phyloP scores from a whole-genome alignment of 2,113 vertebrate species.

The Calidris pugnax region DNA sequence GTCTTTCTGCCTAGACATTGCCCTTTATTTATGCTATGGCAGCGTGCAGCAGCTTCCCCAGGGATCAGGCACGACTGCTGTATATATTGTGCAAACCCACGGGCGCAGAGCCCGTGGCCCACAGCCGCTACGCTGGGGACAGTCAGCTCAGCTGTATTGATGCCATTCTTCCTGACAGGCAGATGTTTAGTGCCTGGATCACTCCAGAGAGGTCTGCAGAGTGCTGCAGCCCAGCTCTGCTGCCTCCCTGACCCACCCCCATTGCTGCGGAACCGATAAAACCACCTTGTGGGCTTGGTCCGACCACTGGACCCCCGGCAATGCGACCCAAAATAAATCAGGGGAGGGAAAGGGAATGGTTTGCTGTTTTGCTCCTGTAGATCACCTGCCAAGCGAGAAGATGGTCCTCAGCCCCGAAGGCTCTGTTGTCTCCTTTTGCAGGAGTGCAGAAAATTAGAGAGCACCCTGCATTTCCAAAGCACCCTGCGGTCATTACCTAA shows the following conservation, averaged over 20 bases:
- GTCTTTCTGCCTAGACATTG: neutral
- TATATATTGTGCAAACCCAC: neutral
- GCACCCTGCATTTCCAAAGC: neutral
- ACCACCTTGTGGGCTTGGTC: accelerated
- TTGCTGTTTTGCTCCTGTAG: neutral
- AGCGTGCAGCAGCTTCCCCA: neutral
- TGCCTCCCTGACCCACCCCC: neutral
- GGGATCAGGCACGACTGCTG: neutral
- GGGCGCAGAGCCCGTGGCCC: neutral
- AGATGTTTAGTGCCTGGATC: neutral
- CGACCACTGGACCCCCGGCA: accelerated
- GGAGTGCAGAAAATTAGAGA: neutral
- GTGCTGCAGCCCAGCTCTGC: neutral
- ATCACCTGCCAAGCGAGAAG: neutral
- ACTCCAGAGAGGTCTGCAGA: neutral
- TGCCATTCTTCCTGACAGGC: slow-evolving; percentile 38
- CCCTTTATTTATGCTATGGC: neutral
- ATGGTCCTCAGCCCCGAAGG: accelerated
- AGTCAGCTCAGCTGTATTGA: neutral
- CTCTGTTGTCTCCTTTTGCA: neutral
- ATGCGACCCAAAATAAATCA: neutral
- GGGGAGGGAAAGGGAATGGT: neutral
- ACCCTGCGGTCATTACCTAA: accelerated
- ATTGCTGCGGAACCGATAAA: neutral
- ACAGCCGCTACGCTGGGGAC: accelerated